phyloP scores from a whole-genome alignment of 2,888 invertebrate species.

The Gortyna flavago region DNA sequence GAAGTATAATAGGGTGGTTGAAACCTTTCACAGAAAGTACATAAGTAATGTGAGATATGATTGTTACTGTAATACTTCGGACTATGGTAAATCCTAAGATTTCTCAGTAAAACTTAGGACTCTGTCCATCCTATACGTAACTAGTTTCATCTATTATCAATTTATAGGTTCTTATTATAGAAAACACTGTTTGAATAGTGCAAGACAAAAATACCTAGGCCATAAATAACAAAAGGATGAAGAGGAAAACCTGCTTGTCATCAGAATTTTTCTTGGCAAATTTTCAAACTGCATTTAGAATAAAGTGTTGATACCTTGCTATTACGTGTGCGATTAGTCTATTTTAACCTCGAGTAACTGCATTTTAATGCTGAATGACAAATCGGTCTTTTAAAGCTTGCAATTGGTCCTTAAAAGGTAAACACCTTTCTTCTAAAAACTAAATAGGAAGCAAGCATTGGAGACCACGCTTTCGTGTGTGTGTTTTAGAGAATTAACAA shows the following conservation, averaged over 20 bases:
- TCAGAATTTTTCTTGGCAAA: constrained; percentile 17
- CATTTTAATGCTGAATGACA: neutral
- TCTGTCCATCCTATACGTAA: neutral
- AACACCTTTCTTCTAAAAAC: neutral
- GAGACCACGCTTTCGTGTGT: too few relatives aligned
- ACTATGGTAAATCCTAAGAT: too few relatives aligned
- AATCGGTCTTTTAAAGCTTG: neutral
- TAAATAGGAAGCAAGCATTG: neutral
- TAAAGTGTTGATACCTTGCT: neutral
- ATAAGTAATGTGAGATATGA: too few relatives aligned
- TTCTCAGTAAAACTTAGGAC: too few relatives aligned
- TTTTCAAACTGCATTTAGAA: constrained; percentile 26
- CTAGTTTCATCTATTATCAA: neutral
- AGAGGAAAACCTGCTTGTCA: constrained; percentile 12
- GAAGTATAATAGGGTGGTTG: neutral
- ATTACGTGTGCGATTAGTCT: constrained; percentile 8
- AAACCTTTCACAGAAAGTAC: neutral
- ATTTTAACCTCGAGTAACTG: neutral
- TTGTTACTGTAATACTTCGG: too few relatives aligned
- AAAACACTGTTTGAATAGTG: neutral
- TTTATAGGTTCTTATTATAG: neutral
- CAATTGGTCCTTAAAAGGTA: too few relatives aligned
- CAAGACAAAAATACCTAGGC: neutral
- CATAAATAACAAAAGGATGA: constrained; percentile 15
- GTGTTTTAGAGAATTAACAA: too few relatives aligned